phyloP scores from a whole-genome alignment of 2,888 invertebrate genomes.

The Loripinus fragilis region DNA sequence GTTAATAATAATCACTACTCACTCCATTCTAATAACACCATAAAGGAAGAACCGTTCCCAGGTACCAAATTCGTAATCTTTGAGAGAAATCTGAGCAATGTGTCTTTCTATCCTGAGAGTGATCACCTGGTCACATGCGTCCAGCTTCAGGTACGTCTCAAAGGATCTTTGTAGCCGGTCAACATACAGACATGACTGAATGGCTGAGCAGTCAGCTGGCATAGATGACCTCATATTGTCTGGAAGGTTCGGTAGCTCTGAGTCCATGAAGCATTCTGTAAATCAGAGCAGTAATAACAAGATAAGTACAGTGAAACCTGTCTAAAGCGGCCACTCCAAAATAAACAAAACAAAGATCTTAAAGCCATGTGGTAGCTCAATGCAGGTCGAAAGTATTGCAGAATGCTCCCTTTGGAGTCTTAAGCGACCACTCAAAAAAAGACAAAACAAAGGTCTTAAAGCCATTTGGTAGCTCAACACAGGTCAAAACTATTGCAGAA shows the following conservation, averaged over 20 bases:
- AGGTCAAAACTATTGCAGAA: too few species aligned
- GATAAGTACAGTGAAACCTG: too few species aligned
- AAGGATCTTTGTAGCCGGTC: constrained; percentile 28
- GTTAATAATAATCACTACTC: constrained; percentile 28
- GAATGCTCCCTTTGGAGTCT: too few species aligned
- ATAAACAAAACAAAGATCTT: too few species aligned
- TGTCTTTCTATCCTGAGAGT: constrained; percentile 52
- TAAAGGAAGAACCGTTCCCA: constrained; percentile 43
- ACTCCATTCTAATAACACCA: constrained; percentile 57
- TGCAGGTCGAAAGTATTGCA: too few species aligned
- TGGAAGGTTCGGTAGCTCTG: background rate
- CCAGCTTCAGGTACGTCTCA: constrained; percentile 29
- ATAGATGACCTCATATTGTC: background rate
- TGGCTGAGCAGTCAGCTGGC: constrained; percentile 25
- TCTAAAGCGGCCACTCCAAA: too few species aligned
- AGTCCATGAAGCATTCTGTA: background rate
- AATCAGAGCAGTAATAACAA: too few species aligned
- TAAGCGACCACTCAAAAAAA: too few species aligned
- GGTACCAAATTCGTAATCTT: constrained; percentile 49
- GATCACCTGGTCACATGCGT: constrained; percentile 49
- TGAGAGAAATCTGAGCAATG: constrained; percentile 37
- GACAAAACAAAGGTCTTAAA: too few species aligned
- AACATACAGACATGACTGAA: constrained; percentile 37
- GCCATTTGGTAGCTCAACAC: too few species aligned
- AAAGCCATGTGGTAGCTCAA: too few species aligned